phyloP scores from a whole-genome alignment of 2,797 vertebrate species.

The Enteromius unitaeniatus region DNA sequence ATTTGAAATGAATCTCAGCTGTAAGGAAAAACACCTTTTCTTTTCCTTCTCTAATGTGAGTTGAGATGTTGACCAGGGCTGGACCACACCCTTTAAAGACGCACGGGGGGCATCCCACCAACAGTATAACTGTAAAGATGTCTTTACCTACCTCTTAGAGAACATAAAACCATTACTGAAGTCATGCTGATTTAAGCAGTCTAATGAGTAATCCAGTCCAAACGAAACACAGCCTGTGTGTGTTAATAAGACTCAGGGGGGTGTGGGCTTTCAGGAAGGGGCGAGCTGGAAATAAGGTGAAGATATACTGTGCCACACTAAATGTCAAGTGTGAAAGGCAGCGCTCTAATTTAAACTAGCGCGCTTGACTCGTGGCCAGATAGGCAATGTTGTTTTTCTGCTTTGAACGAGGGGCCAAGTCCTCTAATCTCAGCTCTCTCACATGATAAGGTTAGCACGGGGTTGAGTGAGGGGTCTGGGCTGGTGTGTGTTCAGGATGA shows the following conservation, averaged over 20 bases:
- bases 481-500: conserved; percentile 9
- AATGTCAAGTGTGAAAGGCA: conserved; percentile 34
- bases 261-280: background rate
- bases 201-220: background rate
- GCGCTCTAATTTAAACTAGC: conserved; percentile 25
- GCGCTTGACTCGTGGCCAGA: conserved; percentile 8
- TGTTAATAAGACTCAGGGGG: background rate
- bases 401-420: conserved; percentile 43
- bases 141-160: background rate
- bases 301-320: background rate
- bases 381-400: conserved; percentile 36
- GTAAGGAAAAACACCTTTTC: background rate
- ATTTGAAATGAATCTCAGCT: background rate
- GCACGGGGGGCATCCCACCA: conserved; percentile 34
- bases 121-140: background rate
- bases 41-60: conserved; percentile 21
- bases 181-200: conserved; percentile 3
- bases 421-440: conserved; percentile 36
- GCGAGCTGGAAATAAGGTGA: conserved; percentile 6
- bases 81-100: conserved; percentile 23
- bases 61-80: conserved; percentile 18
- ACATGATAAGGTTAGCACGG: conserved; percentile 45
- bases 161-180: background rate
- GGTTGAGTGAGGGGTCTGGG: conserved; percentile 11
- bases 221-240: background rate